Conservation (phyloP, 1,140 invertebrate species). For the Drosophila ambigua region DNA sequence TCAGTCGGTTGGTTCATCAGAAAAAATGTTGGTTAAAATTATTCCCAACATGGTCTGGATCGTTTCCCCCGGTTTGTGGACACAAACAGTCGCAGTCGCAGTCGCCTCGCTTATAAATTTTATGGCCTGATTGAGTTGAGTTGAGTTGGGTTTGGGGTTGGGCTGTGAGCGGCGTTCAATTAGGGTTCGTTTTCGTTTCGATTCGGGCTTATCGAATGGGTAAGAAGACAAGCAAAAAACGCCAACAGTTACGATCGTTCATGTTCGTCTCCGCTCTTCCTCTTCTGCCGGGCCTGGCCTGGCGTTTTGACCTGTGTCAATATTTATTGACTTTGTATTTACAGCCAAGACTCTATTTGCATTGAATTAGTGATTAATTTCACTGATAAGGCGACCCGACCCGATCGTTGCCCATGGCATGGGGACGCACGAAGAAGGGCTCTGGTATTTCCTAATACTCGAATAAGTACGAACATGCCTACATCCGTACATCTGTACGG, state of each 20-base stretch:
- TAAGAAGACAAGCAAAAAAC: conserved; percentile 30
- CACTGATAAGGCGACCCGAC: conserved; percentile 13
- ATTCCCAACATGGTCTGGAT: conserved; percentile 59
- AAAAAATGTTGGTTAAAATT: conserved; percentile 61
- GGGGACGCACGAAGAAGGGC: neutral
- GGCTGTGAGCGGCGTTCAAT: conserved; percentile 39
- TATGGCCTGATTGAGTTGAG: conserved; percentile 71
- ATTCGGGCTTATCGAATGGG: conserved; percentile 61
- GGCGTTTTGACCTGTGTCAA: conserved; percentile 66
- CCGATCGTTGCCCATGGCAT: too few relatives aligned
- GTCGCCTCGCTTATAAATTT: conserved; percentile 44
- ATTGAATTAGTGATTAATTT: conserved; percentile 61
- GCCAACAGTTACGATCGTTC: conserved; percentile 58
- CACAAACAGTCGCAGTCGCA: conserved; percentile 32
- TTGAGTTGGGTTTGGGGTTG: conserved; percentile 52
- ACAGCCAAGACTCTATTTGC: conserved; percentile 60
- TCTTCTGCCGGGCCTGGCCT: conserved; percentile 1
- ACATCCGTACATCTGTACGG: too few relatives aligned
- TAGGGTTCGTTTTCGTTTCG: conserved; percentile 56
- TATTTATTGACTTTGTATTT: conserved; percentile 73
- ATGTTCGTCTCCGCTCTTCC: conserved; percentile 8
- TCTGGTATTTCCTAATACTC: conserved; percentile 30
- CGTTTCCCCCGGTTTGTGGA: conserved; percentile 16
- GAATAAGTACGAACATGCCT: neutral
- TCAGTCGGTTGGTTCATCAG: conserved; percentile 41